A percentile compares a stretch with the other conserved stretches of the same genome.
Evolutionary conservation across 2,113 vertebrate species (phyloP).

Genomic region (Bambusicola thoracicus): DNA sequence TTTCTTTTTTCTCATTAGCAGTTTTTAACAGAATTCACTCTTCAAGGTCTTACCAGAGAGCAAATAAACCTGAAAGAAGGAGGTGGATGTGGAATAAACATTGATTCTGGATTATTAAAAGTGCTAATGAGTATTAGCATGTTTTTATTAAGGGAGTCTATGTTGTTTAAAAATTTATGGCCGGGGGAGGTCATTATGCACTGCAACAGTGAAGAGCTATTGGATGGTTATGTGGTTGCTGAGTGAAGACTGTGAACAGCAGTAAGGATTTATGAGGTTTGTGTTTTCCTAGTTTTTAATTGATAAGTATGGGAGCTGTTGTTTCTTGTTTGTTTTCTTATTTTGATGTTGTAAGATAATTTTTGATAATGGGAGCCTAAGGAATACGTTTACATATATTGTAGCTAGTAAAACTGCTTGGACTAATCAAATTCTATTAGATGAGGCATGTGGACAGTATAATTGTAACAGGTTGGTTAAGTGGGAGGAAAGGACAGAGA

Average conservation of each 20-base stretch:
- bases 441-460: not conserved
- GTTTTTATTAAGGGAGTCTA: fast-evolving
- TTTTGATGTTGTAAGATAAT: not conserved
- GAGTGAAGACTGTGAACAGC: not conserved
- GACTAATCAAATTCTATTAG: not conserved
- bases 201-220: fast-evolving
- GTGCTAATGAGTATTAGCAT: fast-evolving
- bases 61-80: not conserved
- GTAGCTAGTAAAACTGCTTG: not conserved
- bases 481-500: not conserved
- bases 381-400: not conserved
- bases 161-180: not conserved
- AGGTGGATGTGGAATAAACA: fast-evolving
- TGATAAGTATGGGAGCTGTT: not conserved
- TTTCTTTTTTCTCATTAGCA: not conserved
- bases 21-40: not conserved
- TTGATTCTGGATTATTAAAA: not conserved
- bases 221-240: fast-evolving
- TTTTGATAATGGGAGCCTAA: not conserved
- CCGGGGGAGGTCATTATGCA: not conserved
- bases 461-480: not conserved
- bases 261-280: not conserved
- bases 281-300: not conserved
- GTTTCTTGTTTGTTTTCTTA: not conserved
- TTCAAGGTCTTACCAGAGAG: not conserved